A percentile compares a stretch with the other conserved stretches of the same genome.
Evolutionary conservation across 2,797 vertebrate genomes (phyloP).

Genomic region (Characodon lateralis): DNA sequence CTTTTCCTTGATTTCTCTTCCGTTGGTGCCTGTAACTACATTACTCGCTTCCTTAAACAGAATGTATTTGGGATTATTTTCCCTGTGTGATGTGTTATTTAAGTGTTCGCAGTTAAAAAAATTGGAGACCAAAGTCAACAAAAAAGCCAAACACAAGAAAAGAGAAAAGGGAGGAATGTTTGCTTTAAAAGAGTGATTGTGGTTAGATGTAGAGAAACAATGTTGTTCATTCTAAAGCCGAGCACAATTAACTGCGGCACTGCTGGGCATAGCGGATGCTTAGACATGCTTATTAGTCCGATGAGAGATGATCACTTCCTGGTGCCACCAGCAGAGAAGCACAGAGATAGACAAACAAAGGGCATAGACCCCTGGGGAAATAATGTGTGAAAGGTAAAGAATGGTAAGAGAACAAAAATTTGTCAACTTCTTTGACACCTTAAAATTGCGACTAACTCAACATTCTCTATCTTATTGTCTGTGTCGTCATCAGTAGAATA

Average conservation of each 20-base stretch:
- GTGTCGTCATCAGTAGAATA: slow-evolving; percentile 22
- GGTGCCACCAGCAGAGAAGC: slow-evolving; percentile 70
- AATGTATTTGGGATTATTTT: slow-evolving; percentile 21
- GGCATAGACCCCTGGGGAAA: slow-evolving; percentile 51
- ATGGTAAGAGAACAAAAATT: slow-evolving; percentile 11
- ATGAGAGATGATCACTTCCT: slow-evolving; percentile 77
- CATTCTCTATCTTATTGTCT: background rate
- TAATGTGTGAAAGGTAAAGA: slow-evolving; percentile 1
- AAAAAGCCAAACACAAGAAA: slow-evolving; percentile 32
- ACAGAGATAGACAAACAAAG: slow-evolving; percentile 70
- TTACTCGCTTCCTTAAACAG: slow-evolving; percentile 26
- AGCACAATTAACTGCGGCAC: slow-evolving; percentile 78
- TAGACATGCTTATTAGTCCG: slow-evolving; percentile 76
- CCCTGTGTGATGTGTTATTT: slow-evolving; percentile 31
- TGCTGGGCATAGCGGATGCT: slow-evolving; percentile 75
- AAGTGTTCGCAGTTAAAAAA: slow-evolving; percentile 39
- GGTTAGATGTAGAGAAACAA: slow-evolving; percentile 71
- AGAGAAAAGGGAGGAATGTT: background rate
- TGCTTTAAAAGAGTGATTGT: slow-evolving; percentile 59
- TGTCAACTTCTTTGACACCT: slow-evolving; percentile 18
- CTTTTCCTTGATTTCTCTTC: slow-evolving; percentile 26
- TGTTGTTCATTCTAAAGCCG: slow-evolving; percentile 75
- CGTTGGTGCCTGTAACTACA: slow-evolving; percentile 21
- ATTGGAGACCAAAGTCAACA: background rate
- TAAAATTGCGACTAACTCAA: slow-evolving; percentile 13